Evolutionary conservation across 1,140 invertebrate species (phyloP), one percentile per base, ranked within the genome.

Genomic region (Thaumatotibia leucotreta): DNA sequence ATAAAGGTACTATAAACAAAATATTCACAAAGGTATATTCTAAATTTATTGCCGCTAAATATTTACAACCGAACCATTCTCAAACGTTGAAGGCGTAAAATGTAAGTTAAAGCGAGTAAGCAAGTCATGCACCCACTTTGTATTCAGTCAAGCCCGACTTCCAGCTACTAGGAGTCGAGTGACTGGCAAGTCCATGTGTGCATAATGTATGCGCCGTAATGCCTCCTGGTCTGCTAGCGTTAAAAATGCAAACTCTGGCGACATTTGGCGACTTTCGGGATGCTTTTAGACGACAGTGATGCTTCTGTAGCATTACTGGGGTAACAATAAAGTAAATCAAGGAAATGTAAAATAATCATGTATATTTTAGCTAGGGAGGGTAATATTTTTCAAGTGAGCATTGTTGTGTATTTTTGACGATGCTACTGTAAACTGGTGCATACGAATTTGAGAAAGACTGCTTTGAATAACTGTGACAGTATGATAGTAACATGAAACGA

Each of bases 121-220:
- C 52, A 58, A 58, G 52, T 58, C 52, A 58, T 54, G 50, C 52
- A n/a, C 24, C 52, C 52, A 58, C 52, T 58, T 58, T 58, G 52
- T 58, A 58, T 58, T 58, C 52, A 58, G 52, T 14, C 52, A 58
- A 20, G 52, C 11, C 52, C 52, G 52, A 58, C 52, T 58, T 54
- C 50, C 24, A 58, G 52, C 52, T 58, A 58, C 52, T 58, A n/a
- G 24, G 52, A 58, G 52, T 58, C 52, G 29, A 58, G 52, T 58
- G 27, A 58, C 52, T 58, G 52, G 52, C 52, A 58, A 58, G 23
- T 58, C 52, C 52, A 58, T 58, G 52, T 58, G 52, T 58, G 52
- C 52, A 58, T 58, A 58, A 58, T 58, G 24, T 58, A 58, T 58
- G 52, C 23, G 23, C 52, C 23, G 52, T 58, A 58, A 58, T 58